These are phyloP conservation scores for Misgurnus mizolepis DNA, from an alignment of 2,113 vertebrate species.

Conservation along the genomic window DNA sequence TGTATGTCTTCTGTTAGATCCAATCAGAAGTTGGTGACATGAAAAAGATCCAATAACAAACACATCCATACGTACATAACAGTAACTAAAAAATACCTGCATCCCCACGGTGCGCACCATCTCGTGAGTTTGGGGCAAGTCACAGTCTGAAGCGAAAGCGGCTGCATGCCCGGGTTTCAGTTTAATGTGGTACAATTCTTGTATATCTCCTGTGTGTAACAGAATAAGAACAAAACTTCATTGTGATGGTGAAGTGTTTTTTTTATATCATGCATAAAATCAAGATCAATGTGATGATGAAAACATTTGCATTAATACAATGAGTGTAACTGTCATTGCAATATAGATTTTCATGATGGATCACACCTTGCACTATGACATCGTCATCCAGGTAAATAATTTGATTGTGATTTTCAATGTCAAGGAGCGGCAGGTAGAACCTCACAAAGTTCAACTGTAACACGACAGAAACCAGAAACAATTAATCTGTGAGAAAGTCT, in stretches of 20 bases:
- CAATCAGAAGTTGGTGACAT: neutral
- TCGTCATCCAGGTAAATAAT: conserved; percentile 96
- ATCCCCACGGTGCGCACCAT: conserved; percentile 88
- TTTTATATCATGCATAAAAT: neutral
- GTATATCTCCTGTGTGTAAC: conserved; percentile 83
- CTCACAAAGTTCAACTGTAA: conserved; percentile 94
- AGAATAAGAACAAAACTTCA: neutral
- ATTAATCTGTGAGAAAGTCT: no score
- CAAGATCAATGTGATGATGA: neutral
- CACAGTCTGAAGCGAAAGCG: conserved; percentile 93
- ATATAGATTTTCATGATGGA: conserved; percentile 1
- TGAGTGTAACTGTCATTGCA: no score
- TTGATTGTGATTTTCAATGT: conserved; percentile 80
- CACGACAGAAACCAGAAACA: conserved; percentile 43
- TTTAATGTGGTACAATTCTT: conserved; percentile 81
- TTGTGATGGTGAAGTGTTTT: neutral
- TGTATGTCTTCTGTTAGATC: conserved; percentile 86
- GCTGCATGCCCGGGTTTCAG: conserved; percentile 87
- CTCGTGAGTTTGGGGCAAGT: conserved; percentile 87
- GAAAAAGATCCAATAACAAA: neutral
- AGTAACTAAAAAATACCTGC: conserved; percentile 79
- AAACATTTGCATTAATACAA: no score
- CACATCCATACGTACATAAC: neutral
- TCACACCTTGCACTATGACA: conserved; percentile 91
- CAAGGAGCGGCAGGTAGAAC: conserved; percentile 90